Conservation (phyloP, 2,113 vertebrate species). For the Baryphthengus martii region DNA sequence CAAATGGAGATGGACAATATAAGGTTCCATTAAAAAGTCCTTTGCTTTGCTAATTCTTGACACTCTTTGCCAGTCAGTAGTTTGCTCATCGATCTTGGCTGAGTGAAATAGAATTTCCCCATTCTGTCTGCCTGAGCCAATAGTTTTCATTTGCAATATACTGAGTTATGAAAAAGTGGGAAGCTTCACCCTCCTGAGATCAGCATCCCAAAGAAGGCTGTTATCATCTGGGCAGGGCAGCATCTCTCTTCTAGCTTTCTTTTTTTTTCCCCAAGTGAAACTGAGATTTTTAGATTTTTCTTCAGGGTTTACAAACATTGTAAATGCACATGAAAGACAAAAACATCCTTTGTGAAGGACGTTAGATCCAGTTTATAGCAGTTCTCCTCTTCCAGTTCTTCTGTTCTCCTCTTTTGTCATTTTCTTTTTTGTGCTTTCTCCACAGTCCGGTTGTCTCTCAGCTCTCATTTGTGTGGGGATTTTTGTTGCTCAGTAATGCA, state of each 20-base stretch:
- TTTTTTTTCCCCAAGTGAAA: neutral
- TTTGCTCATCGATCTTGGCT: slow-evolving; percentile 32
- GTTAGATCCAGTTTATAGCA: neutral
- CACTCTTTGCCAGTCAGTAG: neutral
- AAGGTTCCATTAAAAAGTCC: slow-evolving; percentile 47
- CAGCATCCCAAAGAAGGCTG: neutral
- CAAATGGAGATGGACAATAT: slow-evolving; percentile 23
- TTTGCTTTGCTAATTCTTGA: slow-evolving; percentile 58
- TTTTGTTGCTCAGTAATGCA: neutral
- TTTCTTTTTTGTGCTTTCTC: neutral
- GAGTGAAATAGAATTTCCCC: slow-evolving; percentile 1
- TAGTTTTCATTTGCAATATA: neutral
- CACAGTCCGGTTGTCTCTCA: neutral
- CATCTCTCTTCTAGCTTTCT: neutral
- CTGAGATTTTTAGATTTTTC: neutral
- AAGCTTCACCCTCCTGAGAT: neutral
- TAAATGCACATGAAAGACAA: neutral
- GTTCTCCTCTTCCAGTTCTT: neutral
- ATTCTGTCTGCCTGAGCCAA: neutral
- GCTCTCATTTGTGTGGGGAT: neutral
- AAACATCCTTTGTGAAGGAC: neutral
- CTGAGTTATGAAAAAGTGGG: neutral
- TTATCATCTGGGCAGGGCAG: neutral
- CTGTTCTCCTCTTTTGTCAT: neutral
- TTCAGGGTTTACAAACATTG: neutral